A percentile compares a stretch with the other conserved stretches of the same genome.
These are phyloP conservation scores for Columba livia DNA, from an alignment of 2,113 vertebrate species.

Conservation along the genomic window DNA sequence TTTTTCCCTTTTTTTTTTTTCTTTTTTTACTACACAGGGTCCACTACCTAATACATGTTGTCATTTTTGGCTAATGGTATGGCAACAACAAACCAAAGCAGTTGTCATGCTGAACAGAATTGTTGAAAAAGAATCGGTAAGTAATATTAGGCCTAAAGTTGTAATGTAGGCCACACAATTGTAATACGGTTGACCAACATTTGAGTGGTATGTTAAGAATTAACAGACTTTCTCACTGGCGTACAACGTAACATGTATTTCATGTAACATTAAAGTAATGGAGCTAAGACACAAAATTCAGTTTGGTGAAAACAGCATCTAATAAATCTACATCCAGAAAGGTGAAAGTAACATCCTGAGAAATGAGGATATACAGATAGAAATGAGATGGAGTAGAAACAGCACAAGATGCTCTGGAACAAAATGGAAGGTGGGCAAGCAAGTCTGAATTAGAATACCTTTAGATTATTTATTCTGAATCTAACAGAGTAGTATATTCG, in stretches of 20 bases:
- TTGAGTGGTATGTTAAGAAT: neutral
- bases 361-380: neutral
- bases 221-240: neutral
- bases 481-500: neutral
- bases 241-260: neutral
- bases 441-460: neutral
- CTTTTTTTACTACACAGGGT: slow-evolving; percentile 77
- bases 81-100: slow-evolving; percentile 95
- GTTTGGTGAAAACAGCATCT: neutral
- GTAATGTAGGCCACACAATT: neutral
- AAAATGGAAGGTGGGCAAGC: neutral
- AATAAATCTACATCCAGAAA: neutral
- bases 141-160: slow-evolving; percentile 53
- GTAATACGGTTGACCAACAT: neutral
- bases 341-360: neutral
- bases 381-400: neutral
- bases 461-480: neutral
- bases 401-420: neutral
- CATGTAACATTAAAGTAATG: neutral
- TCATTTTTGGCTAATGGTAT: slow-evolving; percentile 99
- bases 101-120: slow-evolving; percentile 97
- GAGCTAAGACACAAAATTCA: neutral
- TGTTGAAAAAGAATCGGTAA: slow-evolving; percentile 96
- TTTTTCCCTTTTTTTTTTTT: neutral
- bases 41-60: slow-evolving; percentile 95